Conservation (phyloP, 2,113 vertebrate species). For the Myrmecobius fasciatus region DNA sequence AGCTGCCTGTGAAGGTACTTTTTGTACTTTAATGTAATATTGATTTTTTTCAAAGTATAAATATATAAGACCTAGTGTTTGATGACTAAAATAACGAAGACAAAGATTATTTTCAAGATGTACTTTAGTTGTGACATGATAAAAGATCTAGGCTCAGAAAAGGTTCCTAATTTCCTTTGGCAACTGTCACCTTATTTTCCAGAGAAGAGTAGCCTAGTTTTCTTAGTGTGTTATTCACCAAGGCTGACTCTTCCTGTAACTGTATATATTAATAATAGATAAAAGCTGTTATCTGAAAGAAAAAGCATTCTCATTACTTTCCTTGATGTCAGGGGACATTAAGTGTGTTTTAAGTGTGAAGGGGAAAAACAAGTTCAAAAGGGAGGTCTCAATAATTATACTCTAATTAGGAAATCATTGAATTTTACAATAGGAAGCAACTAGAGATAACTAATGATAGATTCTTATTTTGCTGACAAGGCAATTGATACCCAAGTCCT, state of each 20-base stretch:
- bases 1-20: conserved; percentile 3
- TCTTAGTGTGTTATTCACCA: not conserved
- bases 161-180: not conserved
- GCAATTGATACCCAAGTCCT: not conserved
- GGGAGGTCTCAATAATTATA: not conserved
- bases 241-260: not conserved
- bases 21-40: not conserved
- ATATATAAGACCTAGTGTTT: not conserved
- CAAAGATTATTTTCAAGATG: not conserved
- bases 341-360: not conserved
- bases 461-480: not conserved
- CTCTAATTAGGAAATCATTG: not conserved
- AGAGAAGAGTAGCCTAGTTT: not conserved
- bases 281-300: conserved; percentile 11
- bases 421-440: conserved; percentile 11
- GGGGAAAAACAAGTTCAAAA: not conserved
- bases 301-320: not conserved
- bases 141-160: not conserved
- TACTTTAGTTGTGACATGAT: conserved; percentile 17
- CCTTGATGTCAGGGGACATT: not conserved
- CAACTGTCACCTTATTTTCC: not conserved
- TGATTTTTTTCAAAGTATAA: conserved; percentile 46
- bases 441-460: not conserved
- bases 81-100: conserved; percentile 18
- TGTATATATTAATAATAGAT: not conserved